These are phyloP conservation scores for Ptilodon capucinus DNA, from an alignment of 2,888 invertebrate genomes.

Conservation along the genomic window DNA sequence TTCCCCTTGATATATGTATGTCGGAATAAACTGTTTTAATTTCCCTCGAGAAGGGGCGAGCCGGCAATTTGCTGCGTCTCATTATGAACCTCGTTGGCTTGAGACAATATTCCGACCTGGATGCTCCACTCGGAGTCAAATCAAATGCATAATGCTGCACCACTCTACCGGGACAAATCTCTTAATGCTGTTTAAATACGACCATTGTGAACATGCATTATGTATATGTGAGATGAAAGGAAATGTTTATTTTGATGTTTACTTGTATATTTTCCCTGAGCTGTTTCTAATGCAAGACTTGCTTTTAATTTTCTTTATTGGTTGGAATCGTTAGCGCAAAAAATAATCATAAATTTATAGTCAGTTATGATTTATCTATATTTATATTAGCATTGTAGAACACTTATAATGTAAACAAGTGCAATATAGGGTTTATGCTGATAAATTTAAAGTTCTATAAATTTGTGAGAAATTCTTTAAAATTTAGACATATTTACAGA, in stretches of 20 bases:
- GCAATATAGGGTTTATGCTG: too few relatives aligned
- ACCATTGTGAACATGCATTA: background rate
- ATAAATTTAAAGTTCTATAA: too few relatives aligned
- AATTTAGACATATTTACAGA: too few relatives aligned
- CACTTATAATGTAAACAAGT: too few relatives aligned
- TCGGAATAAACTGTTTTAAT: slow-evolving; percentile 65
- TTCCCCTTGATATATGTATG: slow-evolving; percentile 43
- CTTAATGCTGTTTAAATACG: slow-evolving; percentile 13
- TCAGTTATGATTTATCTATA: too few relatives aligned
- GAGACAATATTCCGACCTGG: slow-evolving; percentile 40
- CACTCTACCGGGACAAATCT: slow-evolving; percentile 20
- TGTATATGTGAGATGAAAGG: background rate
- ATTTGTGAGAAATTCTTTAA: too few relatives aligned
- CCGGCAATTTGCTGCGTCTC: slow-evolving; percentile 57
- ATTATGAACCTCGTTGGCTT: slow-evolving; percentile 54
- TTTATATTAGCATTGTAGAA: too few relatives aligned
- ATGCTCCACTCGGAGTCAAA: slow-evolving; percentile 21
- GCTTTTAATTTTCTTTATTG: too few relatives aligned
- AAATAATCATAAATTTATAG: too few relatives aligned
- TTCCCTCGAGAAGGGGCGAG: slow-evolving; percentile 56
- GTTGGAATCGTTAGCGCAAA: too few relatives aligned
- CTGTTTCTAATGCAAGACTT: too few relatives aligned
- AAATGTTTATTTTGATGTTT: background rate
- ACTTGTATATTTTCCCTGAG: too few relatives aligned
- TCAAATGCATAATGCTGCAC: slow-evolving; percentile 33